These are phyloP conservation scores for Genyomyrus donnyi DNA, from an alignment of 2,113 vertebrate genomes.

Conservation along the genomic window DNA sequence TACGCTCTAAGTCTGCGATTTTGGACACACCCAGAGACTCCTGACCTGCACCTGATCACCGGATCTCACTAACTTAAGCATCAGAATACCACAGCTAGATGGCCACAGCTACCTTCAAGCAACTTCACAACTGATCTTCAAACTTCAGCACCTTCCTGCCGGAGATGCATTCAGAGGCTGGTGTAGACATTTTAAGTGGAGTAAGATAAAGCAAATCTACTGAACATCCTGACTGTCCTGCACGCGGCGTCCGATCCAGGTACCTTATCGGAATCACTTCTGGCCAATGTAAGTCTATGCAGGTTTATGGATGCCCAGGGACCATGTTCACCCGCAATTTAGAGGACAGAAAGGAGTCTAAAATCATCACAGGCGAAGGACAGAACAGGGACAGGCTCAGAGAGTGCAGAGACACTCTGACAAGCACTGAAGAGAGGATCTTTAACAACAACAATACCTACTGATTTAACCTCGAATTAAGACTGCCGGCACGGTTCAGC, in stretches of 20 bases:
- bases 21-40: no score
- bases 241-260: background rate
- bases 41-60: background rate
- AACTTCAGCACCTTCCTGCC: background rate
- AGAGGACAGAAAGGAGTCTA: background rate
- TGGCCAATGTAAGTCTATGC: background rate
- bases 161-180: background rate
- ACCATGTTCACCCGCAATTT: background rate
- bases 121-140: background rate
- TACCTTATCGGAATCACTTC: background rate
- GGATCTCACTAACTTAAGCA: background rate
- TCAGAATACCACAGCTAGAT: background rate
- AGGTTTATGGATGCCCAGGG: slow-evolving; percentile 4
- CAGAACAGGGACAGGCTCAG: background rate
- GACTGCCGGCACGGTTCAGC: background rate
- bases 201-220: background rate
- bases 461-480: background rate
- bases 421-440: no score
- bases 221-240: background rate
- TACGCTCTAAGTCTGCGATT: no score
- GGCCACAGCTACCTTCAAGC: background rate
- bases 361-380: background rate
- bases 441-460: no score
- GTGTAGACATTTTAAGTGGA: background rate
- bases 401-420: background rate